Evolutionary conservation across 2,888 invertebrate genomes (phyloP).

Genomic region (Oligia fasciuncula): DNA sequence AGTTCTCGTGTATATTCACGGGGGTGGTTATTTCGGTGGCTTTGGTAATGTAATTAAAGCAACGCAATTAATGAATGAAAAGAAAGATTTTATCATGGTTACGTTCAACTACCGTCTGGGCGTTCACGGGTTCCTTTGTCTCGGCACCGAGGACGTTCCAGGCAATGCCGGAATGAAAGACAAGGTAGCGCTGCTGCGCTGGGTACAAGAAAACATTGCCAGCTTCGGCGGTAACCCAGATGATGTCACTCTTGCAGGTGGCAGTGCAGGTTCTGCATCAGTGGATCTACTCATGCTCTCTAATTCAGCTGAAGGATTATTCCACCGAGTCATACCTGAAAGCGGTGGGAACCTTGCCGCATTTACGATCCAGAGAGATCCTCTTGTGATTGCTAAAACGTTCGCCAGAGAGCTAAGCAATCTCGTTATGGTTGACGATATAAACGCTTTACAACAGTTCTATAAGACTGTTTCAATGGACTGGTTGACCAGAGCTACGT

Average conservation of each 20-base stretch:
- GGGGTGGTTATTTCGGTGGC: constrained; percentile 70
- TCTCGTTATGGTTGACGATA: constrained; percentile 68
- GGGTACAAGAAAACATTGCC: constrained; percentile 74
- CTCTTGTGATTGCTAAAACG: constrained; percentile 70
- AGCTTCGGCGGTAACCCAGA: constrained; percentile 75
- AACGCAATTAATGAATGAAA: constrained; percentile 27
- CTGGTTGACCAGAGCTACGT: constrained; percentile 58
- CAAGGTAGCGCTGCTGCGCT: constrained; percentile 70
- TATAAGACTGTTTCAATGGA: constrained; percentile 64
- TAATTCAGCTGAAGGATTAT: constrained; percentile 68
- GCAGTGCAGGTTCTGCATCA: constrained; percentile 71
- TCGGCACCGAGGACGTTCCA: constrained; percentile 70
- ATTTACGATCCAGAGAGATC: constrained; percentile 71
- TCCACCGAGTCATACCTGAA: constrained; percentile 72
- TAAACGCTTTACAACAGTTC: constrained; percentile 73
- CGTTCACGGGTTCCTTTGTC: constrained; percentile 69
- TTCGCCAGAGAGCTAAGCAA: constrained; percentile 64
- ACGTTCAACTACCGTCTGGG: constrained; percentile 72
- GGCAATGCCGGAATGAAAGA: constrained; percentile 78
- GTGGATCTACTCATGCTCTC: constrained; percentile 72
- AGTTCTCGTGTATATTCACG: constrained; percentile 72
- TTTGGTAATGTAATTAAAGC: constrained; percentile 30
- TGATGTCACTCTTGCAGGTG: constrained; percentile 72
- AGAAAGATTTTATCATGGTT: constrained; percentile 69
- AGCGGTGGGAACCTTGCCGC: constrained; percentile 69